Evolutionary conservation across 1,140 invertebrate species (phyloP).

Genomic region (Episyrphus balteatus): DNA sequence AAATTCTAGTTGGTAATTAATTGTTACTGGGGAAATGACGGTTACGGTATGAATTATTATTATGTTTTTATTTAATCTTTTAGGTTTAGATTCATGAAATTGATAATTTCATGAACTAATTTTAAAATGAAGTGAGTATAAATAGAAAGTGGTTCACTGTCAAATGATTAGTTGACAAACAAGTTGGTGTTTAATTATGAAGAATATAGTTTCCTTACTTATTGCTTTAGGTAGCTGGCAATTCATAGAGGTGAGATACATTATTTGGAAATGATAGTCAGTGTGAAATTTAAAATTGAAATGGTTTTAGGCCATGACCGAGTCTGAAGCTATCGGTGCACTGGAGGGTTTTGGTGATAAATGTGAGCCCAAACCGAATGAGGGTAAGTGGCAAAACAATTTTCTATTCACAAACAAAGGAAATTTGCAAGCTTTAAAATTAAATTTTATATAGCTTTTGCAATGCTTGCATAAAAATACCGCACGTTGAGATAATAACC

Average conservation of each 20-base stretch:
- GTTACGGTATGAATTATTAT: too few species aligned
- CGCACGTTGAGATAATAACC: too few species aligned
- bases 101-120: too few species aligned
- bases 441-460: too few species aligned
- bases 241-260: neutral
- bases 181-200: neutral
- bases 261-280: neutral
- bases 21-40: too few species aligned
- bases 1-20: too few species aligned
- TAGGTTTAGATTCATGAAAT: too few species aligned
- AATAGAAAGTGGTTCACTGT: too few species aligned
- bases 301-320: neutral
- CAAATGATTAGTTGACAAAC: neutral
- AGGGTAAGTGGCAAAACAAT: slow-evolving; percentile 12
- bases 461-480: too few species aligned
- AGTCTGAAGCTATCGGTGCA: slow-evolving; percentile 18
- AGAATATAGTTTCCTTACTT: neutral
- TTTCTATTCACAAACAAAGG: neutral
- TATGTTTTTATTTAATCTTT: too few species aligned
- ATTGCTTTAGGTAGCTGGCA: slow-evolving; percentile 5
- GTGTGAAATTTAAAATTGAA: neutral
- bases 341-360: slow-evolving; percentile 15
- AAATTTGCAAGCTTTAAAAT: too few species aligned
- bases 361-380: slow-evolving; percentile 14
- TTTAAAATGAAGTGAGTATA: too few species aligned